Conservation (phyloP, 2,113 vertebrate genomes). For the Mus spicilegus region DNA sequence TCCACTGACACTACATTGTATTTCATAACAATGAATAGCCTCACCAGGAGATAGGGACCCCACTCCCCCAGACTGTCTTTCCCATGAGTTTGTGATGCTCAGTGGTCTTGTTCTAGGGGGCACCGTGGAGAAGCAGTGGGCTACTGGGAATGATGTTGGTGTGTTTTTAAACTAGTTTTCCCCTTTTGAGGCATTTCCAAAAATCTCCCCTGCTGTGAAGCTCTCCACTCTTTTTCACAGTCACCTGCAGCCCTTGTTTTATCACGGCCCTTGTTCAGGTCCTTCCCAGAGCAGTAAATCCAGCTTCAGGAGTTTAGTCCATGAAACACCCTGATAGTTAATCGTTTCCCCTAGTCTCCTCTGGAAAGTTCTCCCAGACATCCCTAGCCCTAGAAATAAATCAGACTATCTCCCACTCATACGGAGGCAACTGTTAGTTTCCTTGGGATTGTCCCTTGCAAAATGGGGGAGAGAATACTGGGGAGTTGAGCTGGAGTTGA, state of each 20-base stretch:
- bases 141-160: constrained; percentile 9
- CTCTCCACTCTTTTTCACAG: background rate
- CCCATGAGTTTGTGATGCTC: background rate
- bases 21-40: no score
- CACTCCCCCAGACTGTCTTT: background rate
- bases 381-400: constrained; percentile 30
- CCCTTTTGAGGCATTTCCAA: constrained; percentile 40
- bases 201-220: background rate
- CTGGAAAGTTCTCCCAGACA: background rate
- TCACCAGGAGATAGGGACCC: rapidly evolving
- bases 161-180: constrained; percentile 8
- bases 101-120: background rate
- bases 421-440: rapidly evolving
- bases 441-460: background rate
- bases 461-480: rapidly evolving
- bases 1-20: no score
- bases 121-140: background rate
- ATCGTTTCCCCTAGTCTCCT: constrained; percentile 37
- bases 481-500: background rate
- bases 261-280: constrained; percentile 23
- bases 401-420: background rate
- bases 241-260: constrained; percentile 46
- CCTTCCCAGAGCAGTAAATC: constrained; percentile 70
- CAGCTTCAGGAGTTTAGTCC: background rate
- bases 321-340: constrained; percentile 63